Evolutionary conservation across 2,113 vertebrate genomes (phyloP), one percentile per base, ranked within the genome.

Genomic region (Gnathonemus echidnorhynchus): DNA sequence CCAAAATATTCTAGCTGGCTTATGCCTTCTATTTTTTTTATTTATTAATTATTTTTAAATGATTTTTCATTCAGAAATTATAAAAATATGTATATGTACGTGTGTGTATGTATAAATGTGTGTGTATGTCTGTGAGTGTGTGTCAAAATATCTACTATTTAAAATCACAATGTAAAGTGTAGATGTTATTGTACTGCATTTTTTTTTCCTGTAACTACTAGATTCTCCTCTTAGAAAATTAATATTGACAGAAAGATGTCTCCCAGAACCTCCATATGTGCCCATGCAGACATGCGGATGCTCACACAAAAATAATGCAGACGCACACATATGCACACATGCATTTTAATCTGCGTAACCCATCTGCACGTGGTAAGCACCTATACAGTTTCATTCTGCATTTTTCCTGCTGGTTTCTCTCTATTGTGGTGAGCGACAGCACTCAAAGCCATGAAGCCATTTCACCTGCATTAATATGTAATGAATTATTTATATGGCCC

Each of bases 401-500:
- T 94, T 94, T 95, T 93, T 95, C 93, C 19, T 5, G 53, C 17
- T 3, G 87, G 56, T 27, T 94, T 95, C 94, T 95, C 95, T 95
- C 95, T 96, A 95, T 94, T 94, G 93, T 93, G 93, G 95, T 93
- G 94, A 95, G 94, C 96, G 95, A 95, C 94, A 95, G 94, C 94
- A 94, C 93, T 96, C 94, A 92, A 92, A 95, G 95, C 94, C 95
- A 95, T 96, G 96, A 97, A 97, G 97, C 97, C 95, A 98, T 97
- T 97, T 97, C 97, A 96, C 95, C 97, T 97, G 97, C 95, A 97
- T 98, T 98, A 98, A 97, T 97, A 98, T 96, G 96, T 94, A 97
- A 97, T 99, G 96, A 99, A 99, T 99, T 97, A 98, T 99, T 97
- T 98, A 99, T 98, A 96, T 92, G 93, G 95, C 95, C 97, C 97